Evolutionary conservation across 2,113 vertebrate genomes (phyloP).

Genomic region (Corythornis cristatus): DNA sequence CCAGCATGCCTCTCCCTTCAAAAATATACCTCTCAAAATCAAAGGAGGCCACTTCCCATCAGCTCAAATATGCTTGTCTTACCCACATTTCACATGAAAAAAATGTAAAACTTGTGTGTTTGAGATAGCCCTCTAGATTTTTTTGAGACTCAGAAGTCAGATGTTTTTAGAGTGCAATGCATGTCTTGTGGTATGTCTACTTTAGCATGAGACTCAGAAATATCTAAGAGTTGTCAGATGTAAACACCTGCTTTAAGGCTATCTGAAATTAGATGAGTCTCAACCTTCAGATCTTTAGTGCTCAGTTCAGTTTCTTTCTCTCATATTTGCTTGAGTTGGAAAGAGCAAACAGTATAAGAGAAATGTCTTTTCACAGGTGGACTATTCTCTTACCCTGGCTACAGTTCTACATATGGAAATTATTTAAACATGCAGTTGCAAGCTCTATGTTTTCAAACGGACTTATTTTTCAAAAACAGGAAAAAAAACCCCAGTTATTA

Average conservation of each 20-base stretch:
- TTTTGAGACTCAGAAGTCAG: background rate
- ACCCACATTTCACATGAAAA: background rate
- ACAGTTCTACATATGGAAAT: background rate
- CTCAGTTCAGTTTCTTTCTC: background rate
- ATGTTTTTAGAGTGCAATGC: background rate
- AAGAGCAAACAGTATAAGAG: background rate
- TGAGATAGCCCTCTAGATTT: background rate
- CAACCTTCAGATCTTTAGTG: background rate
- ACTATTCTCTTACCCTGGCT: background rate
- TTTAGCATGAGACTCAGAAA: background rate
- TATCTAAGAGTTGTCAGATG: background rate
- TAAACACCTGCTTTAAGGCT: background rate
- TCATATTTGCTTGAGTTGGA: background rate
- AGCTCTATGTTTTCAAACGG: background rate
- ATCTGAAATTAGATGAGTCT: background rate
- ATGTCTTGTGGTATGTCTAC: background rate
- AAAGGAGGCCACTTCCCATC: background rate
- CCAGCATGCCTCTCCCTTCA: background rate
- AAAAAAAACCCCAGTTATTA: background rate
- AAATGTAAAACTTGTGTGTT: background rate
- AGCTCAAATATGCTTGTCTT: background rate
- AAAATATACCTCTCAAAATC: background rate
- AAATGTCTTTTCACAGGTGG: accelerated
- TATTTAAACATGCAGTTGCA: background rate
- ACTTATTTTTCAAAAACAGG: background rate